Evolutionary conservation across 2,888 invertebrate genomes (phyloP).

Genomic region (Nomada lathburiana): DNA sequence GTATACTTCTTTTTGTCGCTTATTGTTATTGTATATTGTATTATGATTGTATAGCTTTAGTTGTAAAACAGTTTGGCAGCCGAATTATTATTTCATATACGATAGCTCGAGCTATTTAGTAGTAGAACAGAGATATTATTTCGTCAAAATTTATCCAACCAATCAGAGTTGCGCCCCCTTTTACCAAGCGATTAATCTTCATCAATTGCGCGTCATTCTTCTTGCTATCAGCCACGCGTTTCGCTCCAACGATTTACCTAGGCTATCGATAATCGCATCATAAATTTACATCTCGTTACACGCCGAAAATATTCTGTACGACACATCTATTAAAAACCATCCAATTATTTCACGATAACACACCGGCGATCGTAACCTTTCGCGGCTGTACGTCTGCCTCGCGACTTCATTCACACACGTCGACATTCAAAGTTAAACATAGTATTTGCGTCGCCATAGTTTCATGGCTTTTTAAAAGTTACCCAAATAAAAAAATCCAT

Average conservation of each 20-base stretch:
- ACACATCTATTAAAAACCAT: slow-evolving; percentile 49
- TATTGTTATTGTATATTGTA: too few relatives aligned
- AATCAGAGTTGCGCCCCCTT: slow-evolving; percentile 35
- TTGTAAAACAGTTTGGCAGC: too few relatives aligned
- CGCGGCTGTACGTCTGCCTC: slow-evolving; percentile 10
- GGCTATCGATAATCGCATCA: slow-evolving; percentile 60
- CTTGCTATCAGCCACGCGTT: slow-evolving; percentile 33
- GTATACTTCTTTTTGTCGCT: neutral
- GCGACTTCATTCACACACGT: slow-evolving; percentile 4
- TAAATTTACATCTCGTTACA: slow-evolving; percentile 62
- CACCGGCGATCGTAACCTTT: slow-evolving; percentile 20
- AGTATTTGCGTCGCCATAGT: neutral
- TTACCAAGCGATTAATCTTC: slow-evolving; percentile 60
- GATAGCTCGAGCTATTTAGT: neutral
- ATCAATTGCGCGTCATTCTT: slow-evolving; percentile 64
- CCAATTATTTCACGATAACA: slow-evolving; percentile 46
- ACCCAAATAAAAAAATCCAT: too few relatives aligned
- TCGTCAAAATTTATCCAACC: slow-evolving; percentile 50
- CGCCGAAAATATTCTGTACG: slow-evolving; percentile 51
- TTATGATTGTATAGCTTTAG: too few relatives aligned
- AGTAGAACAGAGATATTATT: slow-evolving; percentile 16
- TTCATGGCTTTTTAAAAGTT: too few relatives aligned
- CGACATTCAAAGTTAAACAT: neutral
- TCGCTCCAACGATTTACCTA: slow-evolving; percentile 55
- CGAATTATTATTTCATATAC: too few relatives aligned